Evolutionary conservation across 2,888 invertebrate species (phyloP), one percentile per base, ranked within the genome.

Genomic region (Anodontia alba): DNA sequence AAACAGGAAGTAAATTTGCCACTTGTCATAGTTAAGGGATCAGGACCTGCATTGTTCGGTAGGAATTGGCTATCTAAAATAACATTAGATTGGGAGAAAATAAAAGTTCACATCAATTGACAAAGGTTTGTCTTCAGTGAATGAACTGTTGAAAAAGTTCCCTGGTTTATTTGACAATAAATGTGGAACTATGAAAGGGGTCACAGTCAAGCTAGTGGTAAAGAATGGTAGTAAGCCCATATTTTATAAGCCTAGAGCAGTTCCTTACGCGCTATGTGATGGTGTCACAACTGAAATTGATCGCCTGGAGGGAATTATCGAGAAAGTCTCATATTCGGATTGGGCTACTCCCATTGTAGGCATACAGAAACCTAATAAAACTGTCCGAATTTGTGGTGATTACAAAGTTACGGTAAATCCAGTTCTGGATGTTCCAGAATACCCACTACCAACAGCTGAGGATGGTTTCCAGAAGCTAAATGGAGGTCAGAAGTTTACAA

Each of bases 401-500:
- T 85, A 83, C n/a, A 84, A 74, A 38, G 46, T 74, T 23, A 84
- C 83, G 2, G 74, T 83, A 31, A 83, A 83, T 75, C 73, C 49
- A 51, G 29, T 36, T 7, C 20, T 70, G 23, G 17, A 74, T 54
- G 43, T 70, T 8, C 46, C 26, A 7, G 49, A 70, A 46, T 49
- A 70, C 33, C 70, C 70, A 20, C n/a, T 70, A 29, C 70, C 70
- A 2, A 67, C 36, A 8, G 67, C 67, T 42, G 67, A 67, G 10
- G 67, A 67, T 42, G 23, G 31, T 10, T 67, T 67, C 20, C 38
- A 69, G 49, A 71, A 31, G 71, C 49, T 43, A 49, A n/a, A n/a
- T n/a, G n/a, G n/a, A n/a, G n/a, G 72, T 38, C 1, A 73, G 29
- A 62, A 67, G 36, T 67, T 67, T 23, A 38, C 67, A 23, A 67